phyloP scores from a whole-genome alignment of 2,797 vertebrate genomes.

The Neoniphon sammara region DNA sequence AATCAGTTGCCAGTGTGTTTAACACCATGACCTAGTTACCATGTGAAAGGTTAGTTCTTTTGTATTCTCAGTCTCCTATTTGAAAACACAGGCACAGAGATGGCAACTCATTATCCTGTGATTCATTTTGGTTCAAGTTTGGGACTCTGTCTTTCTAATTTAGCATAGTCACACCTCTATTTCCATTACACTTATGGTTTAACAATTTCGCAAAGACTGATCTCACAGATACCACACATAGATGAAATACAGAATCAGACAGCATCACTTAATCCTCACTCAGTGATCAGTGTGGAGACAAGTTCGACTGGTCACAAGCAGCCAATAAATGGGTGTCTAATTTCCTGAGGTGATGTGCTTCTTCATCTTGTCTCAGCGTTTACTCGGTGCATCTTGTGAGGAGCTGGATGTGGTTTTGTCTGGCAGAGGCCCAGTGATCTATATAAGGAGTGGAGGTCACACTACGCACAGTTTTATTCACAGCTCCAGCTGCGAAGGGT shows the following conservation, averaged over 20 bases:
- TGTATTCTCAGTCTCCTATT: slow-evolving; percentile 1
- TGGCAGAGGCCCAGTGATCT: slow-evolving; percentile 2
- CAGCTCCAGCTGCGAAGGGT: background rate
- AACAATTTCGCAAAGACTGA: no score
- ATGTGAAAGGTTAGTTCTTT: background rate
- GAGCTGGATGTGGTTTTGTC: slow-evolving; percentile 9
- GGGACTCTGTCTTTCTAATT: background rate
- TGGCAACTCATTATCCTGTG: background rate
- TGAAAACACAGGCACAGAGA: background rate
- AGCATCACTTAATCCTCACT: background rate
- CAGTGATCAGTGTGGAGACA: background rate
- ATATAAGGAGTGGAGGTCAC: slow-evolving; percentile 14
- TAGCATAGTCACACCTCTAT: background rate
- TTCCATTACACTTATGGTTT: background rate
- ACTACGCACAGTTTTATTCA: slow-evolving; percentile 4
- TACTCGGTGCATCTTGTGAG: background rate
- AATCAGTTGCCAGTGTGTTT: slow-evolving; percentile 32
- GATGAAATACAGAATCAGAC: background rate
- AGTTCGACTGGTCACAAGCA: slow-evolving; percentile 1
- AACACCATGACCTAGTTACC: slow-evolving; percentile 55
- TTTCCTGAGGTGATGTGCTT: slow-evolving; percentile 3
- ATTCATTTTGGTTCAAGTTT: background rate
- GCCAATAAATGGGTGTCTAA: background rate
- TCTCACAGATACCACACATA: background rate
- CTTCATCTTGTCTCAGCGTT: slow-evolving; percentile 12